These are phyloP conservation scores for Pogonophryne albipinna DNA, from an alignment of 2,797 vertebrate genomes.

Conservation along the genomic window DNA sequence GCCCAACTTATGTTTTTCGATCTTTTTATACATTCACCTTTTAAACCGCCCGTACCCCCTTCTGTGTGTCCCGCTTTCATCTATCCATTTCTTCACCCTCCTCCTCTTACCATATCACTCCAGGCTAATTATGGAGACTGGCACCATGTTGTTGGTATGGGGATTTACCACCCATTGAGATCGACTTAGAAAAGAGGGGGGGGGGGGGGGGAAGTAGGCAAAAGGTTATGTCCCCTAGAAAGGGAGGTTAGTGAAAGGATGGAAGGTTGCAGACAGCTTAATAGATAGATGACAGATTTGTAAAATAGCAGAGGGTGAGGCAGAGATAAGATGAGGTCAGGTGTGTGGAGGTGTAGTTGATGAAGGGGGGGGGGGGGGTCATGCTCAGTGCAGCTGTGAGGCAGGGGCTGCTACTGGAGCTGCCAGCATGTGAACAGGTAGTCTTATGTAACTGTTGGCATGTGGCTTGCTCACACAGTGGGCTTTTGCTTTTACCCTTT, in stretches of 20 bases:
- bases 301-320: constrained; percentile 2
- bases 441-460: constrained; percentile 69
- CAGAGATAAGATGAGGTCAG: constrained; percentile 11
- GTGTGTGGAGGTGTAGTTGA: constrained; percentile 7
- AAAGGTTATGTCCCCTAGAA: constrained; percentile 30
- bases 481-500: constrained; percentile 70
- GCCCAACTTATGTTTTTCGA: not conserved
- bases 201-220: constrained; percentile 7
- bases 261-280: constrained; percentile 5
- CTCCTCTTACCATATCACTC: constrained; percentile 1
- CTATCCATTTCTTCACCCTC: constrained; percentile 27
- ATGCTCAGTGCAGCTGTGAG: constrained; percentile 28
- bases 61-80: constrained; percentile 10
- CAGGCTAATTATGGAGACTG: constrained; percentile 70
- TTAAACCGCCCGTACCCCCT: not conserved
- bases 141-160: constrained; percentile 66
- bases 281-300: constrained; percentile 19
- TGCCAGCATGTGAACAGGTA: constrained; percentile 61
- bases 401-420: constrained; percentile 21
- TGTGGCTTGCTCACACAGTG: constrained; percentile 43
- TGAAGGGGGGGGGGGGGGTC: constrained; percentile 32
- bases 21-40: not conserved
- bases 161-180: constrained; percentile 54
- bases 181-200: not conserved
- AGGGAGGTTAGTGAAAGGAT: not conserved